Conservation (phyloP, 1,140 invertebrate species). For the Drosophila azteca region DNA sequence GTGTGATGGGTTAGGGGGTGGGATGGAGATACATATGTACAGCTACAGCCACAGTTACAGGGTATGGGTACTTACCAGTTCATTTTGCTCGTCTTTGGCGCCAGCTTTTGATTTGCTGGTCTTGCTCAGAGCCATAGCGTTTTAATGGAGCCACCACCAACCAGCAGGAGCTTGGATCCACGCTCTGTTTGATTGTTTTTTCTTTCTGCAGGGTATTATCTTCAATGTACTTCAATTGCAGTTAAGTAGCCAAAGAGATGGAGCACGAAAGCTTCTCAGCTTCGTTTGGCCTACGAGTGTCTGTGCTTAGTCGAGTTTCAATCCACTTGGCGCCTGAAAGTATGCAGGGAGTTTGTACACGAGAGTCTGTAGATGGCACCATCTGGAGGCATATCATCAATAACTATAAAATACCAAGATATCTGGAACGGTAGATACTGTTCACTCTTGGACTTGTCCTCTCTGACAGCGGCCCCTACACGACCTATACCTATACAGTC, state of each 20-base stretch:
- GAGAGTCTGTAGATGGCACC: no score
- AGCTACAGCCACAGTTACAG: neutral
- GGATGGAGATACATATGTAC: neutral
- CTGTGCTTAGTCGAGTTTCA: neutral
- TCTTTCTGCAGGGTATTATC: neutral
- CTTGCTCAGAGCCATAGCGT: slow-evolving; percentile 70
- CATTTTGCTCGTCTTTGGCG: slow-evolving; percentile 76
- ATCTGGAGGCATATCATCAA: no score
- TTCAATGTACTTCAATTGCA: neutral
- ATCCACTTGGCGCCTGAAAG: slow-evolving; percentile 2
- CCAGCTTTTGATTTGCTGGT: slow-evolving; percentile 70
- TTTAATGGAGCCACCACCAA: neutral
- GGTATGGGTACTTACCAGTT: slow-evolving; percentile 65
- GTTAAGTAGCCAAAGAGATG: neutral
- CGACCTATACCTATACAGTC: no score
- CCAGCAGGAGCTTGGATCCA: slow-evolving; percentile 7
- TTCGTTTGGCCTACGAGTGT: neutral
- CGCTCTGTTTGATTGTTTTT: neutral
- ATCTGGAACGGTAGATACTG: no score
- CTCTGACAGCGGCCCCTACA: no score
- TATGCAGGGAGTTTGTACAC: neutral
- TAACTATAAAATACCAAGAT: no score
- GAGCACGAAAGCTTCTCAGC: neutral
- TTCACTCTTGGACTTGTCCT: no score
- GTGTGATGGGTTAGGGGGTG: slow-evolving; percentile 1